A percentile compares a stretch with the other conserved stretches of the same genome.
Evolutionary conservation across 2,113 vertebrate species (phyloP).

Genomic region (Colinus virginianus): DNA sequence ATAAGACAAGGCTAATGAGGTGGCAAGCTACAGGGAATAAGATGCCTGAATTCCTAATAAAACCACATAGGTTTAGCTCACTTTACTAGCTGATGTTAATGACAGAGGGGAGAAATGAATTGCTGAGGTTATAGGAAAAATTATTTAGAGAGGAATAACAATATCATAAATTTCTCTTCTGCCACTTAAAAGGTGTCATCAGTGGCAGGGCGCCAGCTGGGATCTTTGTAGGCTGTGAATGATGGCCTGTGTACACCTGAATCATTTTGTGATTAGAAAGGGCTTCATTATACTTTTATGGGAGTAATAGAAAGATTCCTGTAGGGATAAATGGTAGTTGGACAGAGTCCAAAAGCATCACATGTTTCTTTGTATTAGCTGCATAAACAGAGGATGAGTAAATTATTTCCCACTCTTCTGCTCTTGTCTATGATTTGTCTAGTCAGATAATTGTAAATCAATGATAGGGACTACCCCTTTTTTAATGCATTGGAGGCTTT

Average conservation of each 20-base stretch:
- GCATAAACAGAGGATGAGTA: slow-evolving; percentile 30
- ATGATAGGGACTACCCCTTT: slow-evolving; percentile 39
- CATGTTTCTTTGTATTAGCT: slow-evolving; percentile 48
- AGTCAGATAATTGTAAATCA: slow-evolving; percentile 60
- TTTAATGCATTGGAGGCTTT: slow-evolving; percentile 28
- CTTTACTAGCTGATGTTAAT: not conserved
- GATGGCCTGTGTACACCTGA: not conserved
- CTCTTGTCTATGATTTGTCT: slow-evolving; percentile 40
- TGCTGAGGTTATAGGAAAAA: not conserved
- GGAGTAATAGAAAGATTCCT: not conserved
- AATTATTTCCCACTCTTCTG: slow-evolving; percentile 29
- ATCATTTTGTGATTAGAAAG: not conserved
- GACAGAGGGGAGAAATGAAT: not conserved
- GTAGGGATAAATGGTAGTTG: slow-evolving; percentile 10
- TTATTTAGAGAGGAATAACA: not conserved
- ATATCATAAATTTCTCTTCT: not conserved
- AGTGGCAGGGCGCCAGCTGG: not conserved
- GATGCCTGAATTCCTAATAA: not conserved
- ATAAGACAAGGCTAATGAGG: not conserved
- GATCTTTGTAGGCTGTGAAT: not conserved
- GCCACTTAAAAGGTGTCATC: not conserved
- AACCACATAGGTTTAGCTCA: not conserved
- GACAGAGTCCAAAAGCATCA: slow-evolving; percentile 36
- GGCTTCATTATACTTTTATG: not conserved
- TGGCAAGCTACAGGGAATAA: not conserved